Evolutionary conservation across 2,888 invertebrate genomes (phyloP).

Genomic region (Sinopyrophorus schimmeli): DNA sequence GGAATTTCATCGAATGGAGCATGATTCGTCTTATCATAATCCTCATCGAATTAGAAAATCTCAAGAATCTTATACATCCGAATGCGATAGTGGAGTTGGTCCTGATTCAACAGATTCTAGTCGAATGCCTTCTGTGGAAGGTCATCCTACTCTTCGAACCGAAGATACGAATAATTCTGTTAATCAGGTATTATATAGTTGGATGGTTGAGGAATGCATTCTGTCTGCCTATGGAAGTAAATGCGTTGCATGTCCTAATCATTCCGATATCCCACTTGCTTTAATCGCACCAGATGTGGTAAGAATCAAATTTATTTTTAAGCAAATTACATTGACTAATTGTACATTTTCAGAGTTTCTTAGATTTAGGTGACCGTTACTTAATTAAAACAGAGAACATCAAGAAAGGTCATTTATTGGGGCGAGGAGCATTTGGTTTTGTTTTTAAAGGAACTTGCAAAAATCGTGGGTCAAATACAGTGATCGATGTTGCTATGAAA

Average conservation of each 20-base stretch:
- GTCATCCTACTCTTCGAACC: conserved; percentile 61
- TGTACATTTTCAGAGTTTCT: conserved; percentile 65
- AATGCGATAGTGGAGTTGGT: conserved; percentile 87
- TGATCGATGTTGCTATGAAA: conserved; percentile 86
- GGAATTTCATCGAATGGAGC: conserved; percentile 18
- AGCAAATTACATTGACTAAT: not conserved
- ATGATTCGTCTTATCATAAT: conserved; percentile 30
- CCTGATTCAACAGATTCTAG: conserved; percentile 80
- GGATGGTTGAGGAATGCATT: conserved; percentile 97
- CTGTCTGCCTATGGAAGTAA: conserved; percentile 78
- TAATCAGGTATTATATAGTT: conserved; percentile 64
- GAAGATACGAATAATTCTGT: conserved; percentile 45
- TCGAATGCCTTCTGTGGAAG: conserved; percentile 81
- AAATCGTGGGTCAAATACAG: conserved; percentile 59
- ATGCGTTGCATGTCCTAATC: conserved; percentile 74
- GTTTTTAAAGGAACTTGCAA: conserved; percentile 84
- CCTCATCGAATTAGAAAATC: conserved; percentile 57
- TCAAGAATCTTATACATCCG: conserved; percentile 77
- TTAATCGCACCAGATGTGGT: conserved; percentile 93
- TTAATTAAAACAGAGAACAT: conserved; percentile 84
- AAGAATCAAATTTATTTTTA: conserved; percentile 43
- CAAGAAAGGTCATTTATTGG: conserved; percentile 74
- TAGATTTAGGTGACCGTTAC: conserved; percentile 82
- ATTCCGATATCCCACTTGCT: conserved; percentile 73
- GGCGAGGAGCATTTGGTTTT: conserved; percentile 98